phyloP scores from a whole-genome alignment of 2,888 invertebrate species.

The Hedya salicella region DNA sequence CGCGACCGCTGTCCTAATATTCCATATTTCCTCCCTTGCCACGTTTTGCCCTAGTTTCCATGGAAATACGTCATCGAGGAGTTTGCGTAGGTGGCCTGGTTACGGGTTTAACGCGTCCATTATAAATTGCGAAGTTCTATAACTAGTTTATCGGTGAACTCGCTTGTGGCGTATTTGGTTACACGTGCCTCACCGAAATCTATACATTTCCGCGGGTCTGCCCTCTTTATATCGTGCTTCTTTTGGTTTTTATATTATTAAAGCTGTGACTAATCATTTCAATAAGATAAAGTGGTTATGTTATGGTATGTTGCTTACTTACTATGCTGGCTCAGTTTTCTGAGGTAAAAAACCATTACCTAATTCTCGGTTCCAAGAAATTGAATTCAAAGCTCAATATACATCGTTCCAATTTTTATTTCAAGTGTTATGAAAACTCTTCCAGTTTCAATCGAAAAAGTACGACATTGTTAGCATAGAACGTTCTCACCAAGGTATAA shows the following conservation, averaged over 20 bases:
- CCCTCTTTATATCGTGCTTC: no score
- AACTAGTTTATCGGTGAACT: neutral
- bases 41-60: constrained; percentile 27
- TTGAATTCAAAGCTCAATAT: no score
- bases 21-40: constrained; percentile 33
- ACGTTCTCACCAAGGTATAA: neutral
- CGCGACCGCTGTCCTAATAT: constrained; percentile 25
- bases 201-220: neutral
- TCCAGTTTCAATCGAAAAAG: neutral
- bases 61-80: constrained; percentile 21
- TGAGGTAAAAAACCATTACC: no score
- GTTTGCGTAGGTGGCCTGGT: constrained; percentile 29
- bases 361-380: no score
- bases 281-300: no score
- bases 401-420: no score
- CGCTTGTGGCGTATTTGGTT: neutral
- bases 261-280: no score
- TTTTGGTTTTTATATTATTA: no score
- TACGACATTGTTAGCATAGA: neutral
- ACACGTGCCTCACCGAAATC: neutral
- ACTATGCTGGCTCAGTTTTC: no score
- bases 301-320: no score
- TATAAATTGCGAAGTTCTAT: neutral
- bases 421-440: neutral
- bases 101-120: constrained; percentile 8